Evolutionary conservation across 2,797 vertebrate species (phyloP), one percentile per base, ranked within the genome.

Genomic region (Mus caroli): DNA sequence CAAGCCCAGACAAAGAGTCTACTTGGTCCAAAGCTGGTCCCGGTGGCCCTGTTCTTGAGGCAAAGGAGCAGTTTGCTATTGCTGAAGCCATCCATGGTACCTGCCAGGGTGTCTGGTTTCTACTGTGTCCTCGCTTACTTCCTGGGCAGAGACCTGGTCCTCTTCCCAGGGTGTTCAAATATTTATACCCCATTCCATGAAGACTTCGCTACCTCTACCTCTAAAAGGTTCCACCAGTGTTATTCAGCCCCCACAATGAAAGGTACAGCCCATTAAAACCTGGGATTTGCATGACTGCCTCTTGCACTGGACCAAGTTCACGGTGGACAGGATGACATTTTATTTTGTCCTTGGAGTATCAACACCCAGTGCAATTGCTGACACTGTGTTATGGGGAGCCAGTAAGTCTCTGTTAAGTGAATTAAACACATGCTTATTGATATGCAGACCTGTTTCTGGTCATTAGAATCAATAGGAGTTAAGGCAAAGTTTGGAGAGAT

Each of bases 391-490:
- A 67, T 37, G 14, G 37, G 24, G n/a, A 95, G 10, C 75, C 34
- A 73, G 58, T 20, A 78, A 64, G 71, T 77, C 76, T 69, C 43
- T 91, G 46, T 60, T 50, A 50, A 69, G n/a, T 75, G 52, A 93
- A 80, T 14, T 95, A n/a, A 95, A 96, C 94, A 73, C 26, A 54
- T 93, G n/a, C 20, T 85, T 80, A 46, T 4, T 46, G 4, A 86
- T 37, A 24, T 46, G 34, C n/a, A 90, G 26, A 60, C 15, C 31
- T 77, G 31, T 76, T 43, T 76, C 14, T 22, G 6, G 15, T 19
- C 82, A 87, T 73, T 62, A 82, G 43, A 94, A 28, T 88, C 31
- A 82, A 86, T 3, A 75, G 26, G 75, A 69, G 88, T 2, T 17
- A 94, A 94, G 28, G 73, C 24, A 91, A 71, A 24, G 56, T 71